Percentiles rank a stretch among this genome's conserved stretches.
Evolutionary conservation across 2,113 vertebrate genomes (phyloP).

Genomic region (Sarotherodon lohbergeri): DNA sequence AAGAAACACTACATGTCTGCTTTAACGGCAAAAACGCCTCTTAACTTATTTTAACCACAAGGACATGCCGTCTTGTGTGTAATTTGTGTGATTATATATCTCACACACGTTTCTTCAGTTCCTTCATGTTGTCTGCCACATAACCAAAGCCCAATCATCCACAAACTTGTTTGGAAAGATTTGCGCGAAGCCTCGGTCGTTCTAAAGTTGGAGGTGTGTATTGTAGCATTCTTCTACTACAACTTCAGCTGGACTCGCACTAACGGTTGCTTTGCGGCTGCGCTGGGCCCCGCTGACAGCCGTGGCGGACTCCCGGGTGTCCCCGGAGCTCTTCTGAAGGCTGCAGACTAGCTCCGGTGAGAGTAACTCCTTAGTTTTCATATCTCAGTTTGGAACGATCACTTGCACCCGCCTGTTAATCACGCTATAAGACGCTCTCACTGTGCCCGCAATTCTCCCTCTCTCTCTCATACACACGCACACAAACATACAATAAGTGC

Average conservation of each 20-base stretch:
- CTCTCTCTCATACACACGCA: background rate
- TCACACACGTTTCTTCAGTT: background rate
- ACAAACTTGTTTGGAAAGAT: background rate
- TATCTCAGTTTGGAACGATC: background rate
- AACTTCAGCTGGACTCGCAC: background rate
- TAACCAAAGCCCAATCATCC: background rate
- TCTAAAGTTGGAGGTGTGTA: background rate
- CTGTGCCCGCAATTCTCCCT: background rate
- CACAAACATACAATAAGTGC: conserved; percentile 1
- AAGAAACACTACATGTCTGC: background rate
- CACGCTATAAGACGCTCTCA: conserved; percentile 1
- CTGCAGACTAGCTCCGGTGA: background rate
- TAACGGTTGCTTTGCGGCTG: background rate
- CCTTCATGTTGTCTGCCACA: background rate
- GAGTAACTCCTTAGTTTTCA: background rate
- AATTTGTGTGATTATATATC: background rate
- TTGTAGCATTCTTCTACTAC: background rate
- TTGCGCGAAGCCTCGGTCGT: background rate
- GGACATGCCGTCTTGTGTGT: background rate
- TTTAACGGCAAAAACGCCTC: background rate
- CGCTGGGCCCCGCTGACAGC: background rate
- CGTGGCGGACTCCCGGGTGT: background rate
- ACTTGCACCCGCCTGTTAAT: conserved; percentile 32
- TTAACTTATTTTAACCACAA: background rate
- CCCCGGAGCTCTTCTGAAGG: background rate